A percentile compares a stretch with the other conserved stretches of the same genome.
Evolutionary conservation across 2,888 invertebrate species (phyloP).

Genomic region (Phengaris alcon): DNA sequence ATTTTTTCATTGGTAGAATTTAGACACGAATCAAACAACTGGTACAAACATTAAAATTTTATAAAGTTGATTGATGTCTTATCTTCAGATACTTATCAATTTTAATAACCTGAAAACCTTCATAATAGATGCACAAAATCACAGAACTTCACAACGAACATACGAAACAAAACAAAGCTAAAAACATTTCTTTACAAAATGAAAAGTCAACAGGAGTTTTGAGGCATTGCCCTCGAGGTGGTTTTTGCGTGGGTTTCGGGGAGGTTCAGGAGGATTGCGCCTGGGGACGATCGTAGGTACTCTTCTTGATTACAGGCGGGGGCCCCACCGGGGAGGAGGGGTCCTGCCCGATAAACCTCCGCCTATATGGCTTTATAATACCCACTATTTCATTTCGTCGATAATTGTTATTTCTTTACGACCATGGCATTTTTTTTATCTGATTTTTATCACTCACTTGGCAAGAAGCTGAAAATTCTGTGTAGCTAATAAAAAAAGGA

Average conservation of each 20-base stretch:
- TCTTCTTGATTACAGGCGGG: conserved; percentile 78
- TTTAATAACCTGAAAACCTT: too few species aligned
- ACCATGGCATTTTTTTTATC: neutral
- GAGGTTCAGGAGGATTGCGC: conserved; percentile 47
- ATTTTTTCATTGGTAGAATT: too few species aligned
- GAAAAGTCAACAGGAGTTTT: conserved; percentile 75
- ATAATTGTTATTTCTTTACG: conserved; percentile 31
- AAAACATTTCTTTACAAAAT: conserved; percentile 66
- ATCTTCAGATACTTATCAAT: too few species aligned
- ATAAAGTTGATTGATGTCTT: too few species aligned
- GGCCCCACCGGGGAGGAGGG: conserved; percentile 45
- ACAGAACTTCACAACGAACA: conserved; percentile 36
- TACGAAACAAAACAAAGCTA: conserved; percentile 65
- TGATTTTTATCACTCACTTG: neutral
- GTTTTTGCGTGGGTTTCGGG: conserved; percentile 50
- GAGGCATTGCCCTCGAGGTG: conserved; percentile 73
- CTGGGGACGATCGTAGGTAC: conserved; percentile 72
- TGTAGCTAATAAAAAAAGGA: too few species aligned
- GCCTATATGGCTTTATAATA: conserved; percentile 64
- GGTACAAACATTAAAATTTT: too few species aligned
- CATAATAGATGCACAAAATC: too few species aligned
- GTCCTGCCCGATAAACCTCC: conserved; percentile 47
- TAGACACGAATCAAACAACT: too few species aligned
- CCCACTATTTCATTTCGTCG: conserved; percentile 41
- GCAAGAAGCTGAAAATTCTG: neutral